Conservation (phyloP, 2,888 invertebrate genomes). For the Chymomyza fuscimana region DNA sequence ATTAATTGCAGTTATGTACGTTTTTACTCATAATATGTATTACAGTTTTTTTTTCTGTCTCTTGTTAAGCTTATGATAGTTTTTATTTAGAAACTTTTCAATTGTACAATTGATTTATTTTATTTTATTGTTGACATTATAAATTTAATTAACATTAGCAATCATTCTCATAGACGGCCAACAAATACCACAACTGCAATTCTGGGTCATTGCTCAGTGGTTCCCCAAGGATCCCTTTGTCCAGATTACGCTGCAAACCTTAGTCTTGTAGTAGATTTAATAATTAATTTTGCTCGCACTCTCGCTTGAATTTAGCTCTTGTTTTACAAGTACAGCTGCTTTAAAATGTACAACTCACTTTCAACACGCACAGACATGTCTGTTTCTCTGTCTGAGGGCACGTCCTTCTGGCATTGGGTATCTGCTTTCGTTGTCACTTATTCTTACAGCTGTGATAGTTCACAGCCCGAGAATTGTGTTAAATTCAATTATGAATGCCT, state of each 20-base stretch:
- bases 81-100: not conserved
- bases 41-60: not conserved
- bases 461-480: conserved; percentile 29
- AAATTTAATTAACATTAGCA: conserved; percentile 4
- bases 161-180: not conserved
- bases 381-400: not conserved
- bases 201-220: not conserved
- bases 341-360: conserved; percentile 32
- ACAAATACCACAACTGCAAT: not conserved
- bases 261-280: conserved; percentile 25
- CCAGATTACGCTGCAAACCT: not conserved
- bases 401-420: not conserved
- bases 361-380: not conserved
- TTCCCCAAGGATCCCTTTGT: not conserved
- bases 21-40: not conserved
- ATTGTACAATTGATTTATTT: not conserved
- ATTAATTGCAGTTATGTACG: conserved; percentile 10
- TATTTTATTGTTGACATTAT: not conserved
- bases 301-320: conserved; percentile 24
- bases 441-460: conserved; percentile 38
- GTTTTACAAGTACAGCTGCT: conserved; percentile 10
- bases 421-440: not conserved
- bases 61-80: not conserved
- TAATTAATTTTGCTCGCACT: conserved; percentile 42
- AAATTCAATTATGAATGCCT: conserved; percentile 22